Percentiles rank a stretch among this genome's conserved stretches.
These are phyloP conservation scores for Channallabes apus DNA, from an alignment of 2,797 vertebrate genomes.

Conservation along the genomic window DNA sequence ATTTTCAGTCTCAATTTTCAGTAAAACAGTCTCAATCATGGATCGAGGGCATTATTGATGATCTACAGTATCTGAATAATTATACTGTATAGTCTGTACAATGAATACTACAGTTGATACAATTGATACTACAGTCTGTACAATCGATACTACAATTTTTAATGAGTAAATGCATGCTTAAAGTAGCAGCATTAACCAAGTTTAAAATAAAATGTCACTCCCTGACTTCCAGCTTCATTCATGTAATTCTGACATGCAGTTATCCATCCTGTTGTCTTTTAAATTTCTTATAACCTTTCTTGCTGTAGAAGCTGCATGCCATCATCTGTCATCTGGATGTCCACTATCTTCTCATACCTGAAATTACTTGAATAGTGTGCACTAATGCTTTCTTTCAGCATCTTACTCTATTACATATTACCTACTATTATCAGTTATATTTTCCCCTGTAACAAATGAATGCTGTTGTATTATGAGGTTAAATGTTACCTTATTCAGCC, in stretches of 20 bases:
- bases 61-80: background rate
- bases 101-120: background rate
- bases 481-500: too few relatives aligned
- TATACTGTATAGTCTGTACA: background rate
- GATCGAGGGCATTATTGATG: background rate
- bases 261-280: constrained; percentile 12
- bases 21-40: background rate
- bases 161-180: background rate
- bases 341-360: constrained; percentile 62
- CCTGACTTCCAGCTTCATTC: background rate
- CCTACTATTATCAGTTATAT: background rate
- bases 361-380: constrained; percentile 76
- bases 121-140: background rate
- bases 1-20: too few relatives aligned
- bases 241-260: background rate
- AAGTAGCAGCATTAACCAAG: background rate
- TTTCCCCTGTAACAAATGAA: background rate
- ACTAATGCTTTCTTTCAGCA: constrained; percentile 50
- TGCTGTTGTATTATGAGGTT: background rate
- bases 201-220: background rate
- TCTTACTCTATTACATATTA: constrained; percentile 26
- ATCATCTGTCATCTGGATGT: constrained; percentile 16
- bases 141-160: background rate
- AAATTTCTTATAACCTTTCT: constrained; percentile 41
- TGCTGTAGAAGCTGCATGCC: constrained; percentile 25